phyloP scores from a whole-genome alignment of 2,113 vertebrate genomes.

The Blennius ocellaris region DNA sequence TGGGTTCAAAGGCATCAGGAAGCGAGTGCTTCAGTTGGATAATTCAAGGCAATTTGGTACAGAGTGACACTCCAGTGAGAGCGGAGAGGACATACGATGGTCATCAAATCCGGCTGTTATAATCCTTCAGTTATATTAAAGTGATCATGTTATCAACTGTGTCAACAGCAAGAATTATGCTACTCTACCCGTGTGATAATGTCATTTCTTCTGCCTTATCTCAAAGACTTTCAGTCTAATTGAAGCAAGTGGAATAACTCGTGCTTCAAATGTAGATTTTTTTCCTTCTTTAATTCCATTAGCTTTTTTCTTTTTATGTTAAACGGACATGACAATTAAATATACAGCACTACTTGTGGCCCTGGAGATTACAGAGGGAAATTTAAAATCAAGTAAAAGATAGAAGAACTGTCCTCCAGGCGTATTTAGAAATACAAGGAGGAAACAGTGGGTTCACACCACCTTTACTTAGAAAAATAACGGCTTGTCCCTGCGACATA shows the following conservation, averaged over 20 bases:
- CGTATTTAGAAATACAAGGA: too few species aligned
- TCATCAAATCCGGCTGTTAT: slow-evolving; percentile 51
- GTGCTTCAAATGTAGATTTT: slow-evolving; percentile 42
- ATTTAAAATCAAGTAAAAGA: slow-evolving; percentile 22
- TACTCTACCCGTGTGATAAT: slow-evolving; percentile 37
- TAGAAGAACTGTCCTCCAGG: background rate
- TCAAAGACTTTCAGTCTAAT: slow-evolving; percentile 52
- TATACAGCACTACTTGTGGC: background rate
- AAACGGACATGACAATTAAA: slow-evolving; percentile 36
- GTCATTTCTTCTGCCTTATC: slow-evolving; percentile 60
- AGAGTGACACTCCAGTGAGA: slow-evolving; percentile 38
- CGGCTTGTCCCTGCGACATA: too few species aligned
- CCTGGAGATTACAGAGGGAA: slow-evolving; percentile 27
- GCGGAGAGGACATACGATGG: slow-evolving; percentile 48
- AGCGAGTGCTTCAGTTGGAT: slow-evolving; percentile 18
- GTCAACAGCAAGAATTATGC: slow-evolving; percentile 53
- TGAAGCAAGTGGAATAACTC: slow-evolving; percentile 30
- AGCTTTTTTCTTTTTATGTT: slow-evolving; percentile 36
- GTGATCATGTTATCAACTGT: slow-evolving; percentile 51
- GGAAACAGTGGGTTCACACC: too few species aligned
- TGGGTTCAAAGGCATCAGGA: slow-evolving; percentile 2
- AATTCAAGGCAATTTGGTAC: slow-evolving; percentile 34
- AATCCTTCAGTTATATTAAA: slow-evolving; percentile 48
- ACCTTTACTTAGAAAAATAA: too few species aligned
- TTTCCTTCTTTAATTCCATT: slow-evolving; percentile 12